Evolutionary conservation across 2,113 vertebrate species (phyloP).

Genomic region (Ramphastos sulfuratus): DNA sequence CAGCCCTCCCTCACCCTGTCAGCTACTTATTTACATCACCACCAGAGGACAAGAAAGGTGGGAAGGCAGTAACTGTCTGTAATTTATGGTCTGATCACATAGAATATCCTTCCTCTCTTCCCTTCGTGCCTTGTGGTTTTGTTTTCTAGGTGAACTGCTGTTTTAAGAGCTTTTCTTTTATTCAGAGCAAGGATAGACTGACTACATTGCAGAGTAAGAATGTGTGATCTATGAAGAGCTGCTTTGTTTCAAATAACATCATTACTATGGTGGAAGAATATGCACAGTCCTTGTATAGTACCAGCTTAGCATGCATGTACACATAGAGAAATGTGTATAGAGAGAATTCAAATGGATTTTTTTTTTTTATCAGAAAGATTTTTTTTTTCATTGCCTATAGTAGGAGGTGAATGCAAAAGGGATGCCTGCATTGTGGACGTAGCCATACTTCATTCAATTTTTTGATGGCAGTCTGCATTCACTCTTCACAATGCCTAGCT

Average conservation of each 20-base stretch:
- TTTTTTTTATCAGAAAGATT: background rate
- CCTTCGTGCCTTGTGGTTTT: too few species aligned
- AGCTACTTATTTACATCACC: background rate
- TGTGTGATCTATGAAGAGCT: background rate
- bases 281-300: background rate
- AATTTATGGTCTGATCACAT: background rate
- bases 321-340: background rate
- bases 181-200: background rate
- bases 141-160: background rate
- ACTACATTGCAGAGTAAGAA: background rate
- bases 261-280: background rate
- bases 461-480: background rate
- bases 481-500: background rate
- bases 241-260: background rate
- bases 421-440: background rate
- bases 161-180: background rate
- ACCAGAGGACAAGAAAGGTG: background rate
- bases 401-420: background rate
- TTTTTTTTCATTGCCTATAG: background rate
- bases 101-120: background rate
- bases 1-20: background rate
- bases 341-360: background rate
- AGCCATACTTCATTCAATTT: background rate
- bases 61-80: background rate
- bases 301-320: background rate